Percentiles rank a stretch among this genome's conserved stretches.
Evolutionary conservation across 2,113 vertebrate species (phyloP).

Genomic region (Anarhynchus alexandrinus): DNA sequence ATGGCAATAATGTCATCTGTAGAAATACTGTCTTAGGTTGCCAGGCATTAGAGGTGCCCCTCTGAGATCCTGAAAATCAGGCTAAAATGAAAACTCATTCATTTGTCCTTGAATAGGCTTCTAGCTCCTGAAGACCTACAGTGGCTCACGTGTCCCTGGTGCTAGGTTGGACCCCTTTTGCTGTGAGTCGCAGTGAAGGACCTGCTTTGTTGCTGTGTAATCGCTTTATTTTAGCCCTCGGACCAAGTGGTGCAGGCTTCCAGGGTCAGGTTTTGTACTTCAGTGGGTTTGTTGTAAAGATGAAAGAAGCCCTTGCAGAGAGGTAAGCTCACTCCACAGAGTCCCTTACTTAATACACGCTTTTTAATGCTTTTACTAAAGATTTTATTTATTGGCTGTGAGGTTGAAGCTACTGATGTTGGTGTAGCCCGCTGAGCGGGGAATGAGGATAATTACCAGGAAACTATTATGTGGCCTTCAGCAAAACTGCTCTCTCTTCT

Average conservation of each 20-base stretch:
- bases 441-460: not conserved
- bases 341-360: rapidly evolving
- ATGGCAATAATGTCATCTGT: too few species aligned
- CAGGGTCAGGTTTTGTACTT: not conserved
- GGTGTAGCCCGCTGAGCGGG: not conserved
- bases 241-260: not conserved
- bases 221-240: not conserved
- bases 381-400: not conserved
- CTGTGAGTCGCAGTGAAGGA: not conserved
- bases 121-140: not conserved
- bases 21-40: not conserved
- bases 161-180: not conserved
- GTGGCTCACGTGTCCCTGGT: not conserved
- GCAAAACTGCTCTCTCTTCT: not conserved
- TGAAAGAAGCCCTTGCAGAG: not conserved
- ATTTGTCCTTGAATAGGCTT: not conserved
- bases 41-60: not conserved
- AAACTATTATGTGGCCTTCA: not conserved
- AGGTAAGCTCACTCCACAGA: not conserved
- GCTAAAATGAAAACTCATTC: not conserved
- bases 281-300: not conserved
- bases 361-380: not conserved
- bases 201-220: not conserved
- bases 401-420: not conserved
- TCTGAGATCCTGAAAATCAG: not conserved